Evolutionary conservation across 2,113 vertebrate genomes (phyloP), one percentile per base, ranked within the genome.

Genomic region (Ornithorhynchus anatinus): DNA sequence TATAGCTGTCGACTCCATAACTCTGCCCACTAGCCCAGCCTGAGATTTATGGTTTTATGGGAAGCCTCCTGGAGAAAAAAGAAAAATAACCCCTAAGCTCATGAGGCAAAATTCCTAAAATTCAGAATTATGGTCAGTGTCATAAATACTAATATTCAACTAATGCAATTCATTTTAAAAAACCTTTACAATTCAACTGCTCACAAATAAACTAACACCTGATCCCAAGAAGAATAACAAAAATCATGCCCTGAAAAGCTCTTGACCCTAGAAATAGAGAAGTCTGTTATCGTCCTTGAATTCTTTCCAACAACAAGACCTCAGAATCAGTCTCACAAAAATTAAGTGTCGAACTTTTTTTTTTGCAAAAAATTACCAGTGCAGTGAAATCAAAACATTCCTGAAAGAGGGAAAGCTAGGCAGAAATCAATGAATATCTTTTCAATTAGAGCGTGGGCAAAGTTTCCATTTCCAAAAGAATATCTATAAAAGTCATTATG

Each of bases 401-500:
- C 47, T 75, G 58, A 69, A 35, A 37, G 72, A 40, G 14, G 15
- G 11, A 57, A 65, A 57, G 39, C 12, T 64, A 19, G 22, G 37
- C 1, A 75, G 39, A 74, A 88, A 81, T 72, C 38, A 77, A 35
- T 75, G 17, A 71, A 76, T 43, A 72, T 10, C 16, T 76, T 84
- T 22, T 61, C 51, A 78, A 23, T 15, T 51, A 48, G 23, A 27
- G 25, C 62, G 32, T 42, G 16, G 35, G 58, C 75, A 59, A 53
- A 61, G 10, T 70, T 59, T 84, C 25, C 5, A 63, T 74, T 88
- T 88, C 53, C 68, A 81, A 87, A 86, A 79, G n/a, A 84, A 61
- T 85, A 83, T 75, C 71, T 88, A 82, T 69, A 70, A 79, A 90
- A 89, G 72, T 77, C 54, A 76, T 82, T 77, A 77, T 72, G 35